Conservation (phyloP, 2,888 invertebrate genomes). For the Xestobium rufovillosum region DNA sequence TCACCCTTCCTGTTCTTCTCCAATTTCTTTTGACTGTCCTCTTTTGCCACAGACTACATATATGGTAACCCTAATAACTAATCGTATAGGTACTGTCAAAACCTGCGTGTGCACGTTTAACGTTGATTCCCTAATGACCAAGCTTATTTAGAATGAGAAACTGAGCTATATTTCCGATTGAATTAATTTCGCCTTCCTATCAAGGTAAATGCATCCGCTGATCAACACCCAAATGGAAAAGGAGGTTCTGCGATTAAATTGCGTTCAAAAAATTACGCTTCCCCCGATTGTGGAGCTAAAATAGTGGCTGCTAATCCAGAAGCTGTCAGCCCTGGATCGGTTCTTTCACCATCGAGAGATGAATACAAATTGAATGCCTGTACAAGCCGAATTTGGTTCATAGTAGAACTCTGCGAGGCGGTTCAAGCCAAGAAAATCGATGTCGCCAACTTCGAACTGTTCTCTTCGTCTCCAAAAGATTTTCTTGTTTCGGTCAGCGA, state of each 20-base stretch:
- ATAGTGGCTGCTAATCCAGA: slow-evolving; percentile 89
- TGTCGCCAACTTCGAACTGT: slow-evolving; percentile 94
- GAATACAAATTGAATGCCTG: slow-evolving; percentile 98
- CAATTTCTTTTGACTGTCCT: no score
- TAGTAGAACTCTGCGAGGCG: slow-evolving; percentile 96
- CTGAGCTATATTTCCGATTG: no score
- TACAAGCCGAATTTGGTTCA: slow-evolving; percentile 87
- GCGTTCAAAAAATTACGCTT: slow-evolving; percentile 89
- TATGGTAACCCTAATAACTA: no score
- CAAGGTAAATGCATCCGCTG: slow-evolving; percentile 57
- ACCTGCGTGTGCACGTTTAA: no score
- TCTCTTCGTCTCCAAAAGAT: slow-evolving; percentile 92
- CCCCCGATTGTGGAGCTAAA: slow-evolving; percentile 96
- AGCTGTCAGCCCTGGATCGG: slow-evolving; percentile 76
- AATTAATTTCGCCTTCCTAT: no score
- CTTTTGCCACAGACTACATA: no score
- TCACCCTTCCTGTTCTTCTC: no score
- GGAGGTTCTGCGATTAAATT: slow-evolving; percentile 26
- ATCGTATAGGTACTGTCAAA: no score
- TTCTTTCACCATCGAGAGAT: slow-evolving; percentile 84
- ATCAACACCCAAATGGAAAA: slow-evolving; percentile 49
- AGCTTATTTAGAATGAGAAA: no score
- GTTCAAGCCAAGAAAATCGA: slow-evolving; percentile 93
- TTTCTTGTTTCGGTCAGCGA: slow-evolving; percentile 84
- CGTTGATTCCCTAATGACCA: no score